Evolutionary conservation across 2,797 vertebrate species (phyloP), one percentile per base, ranked within the genome.

Genomic region (Liparis tanakae): DNA sequence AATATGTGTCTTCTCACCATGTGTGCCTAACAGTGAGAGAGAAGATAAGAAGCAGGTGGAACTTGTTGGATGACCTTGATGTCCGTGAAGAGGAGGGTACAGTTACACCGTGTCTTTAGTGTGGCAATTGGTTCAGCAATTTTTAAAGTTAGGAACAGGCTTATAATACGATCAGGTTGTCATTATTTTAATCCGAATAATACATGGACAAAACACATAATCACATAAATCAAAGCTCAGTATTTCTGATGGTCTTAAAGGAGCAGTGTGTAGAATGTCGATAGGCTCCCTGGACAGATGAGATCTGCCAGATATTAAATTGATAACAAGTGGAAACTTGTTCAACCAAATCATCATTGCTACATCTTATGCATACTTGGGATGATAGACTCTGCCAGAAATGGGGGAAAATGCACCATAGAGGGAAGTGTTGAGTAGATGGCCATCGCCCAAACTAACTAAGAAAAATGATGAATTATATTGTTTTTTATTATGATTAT

Each of bases 1-100:
- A 87, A 87, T 89, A 85, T 89, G 89, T 83, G 79, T 72, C 78
- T 59, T 7, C 70, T 74, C 55, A 12, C 73, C n/a, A 67, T 70
- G 75, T 80, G 79, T 64, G 72, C 8, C 68, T 72, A 71, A 67
- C 71, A 56, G 46, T 2, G 17, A 17, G 67, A 59, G 50, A 44
- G 34, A 6, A 71, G 67, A 83, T 74, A 67, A 74, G 64, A 80
- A 60, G 46, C 13, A 67, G 72, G 57, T 68, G 25, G 56, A 76
- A 82, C 58, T 51, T n/a, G 57, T 46, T 33, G 60, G 72, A 79
- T 70, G 78, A 80, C 88, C 74, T 65, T 6, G 17, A 72, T 66
- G 74, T 82, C 82, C 76, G 85, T 80, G 68, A 71, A 60, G 53
- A 57, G 22, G 37, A 70, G 67, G 48, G 44, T 15, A 43, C 13